Conservation (phyloP, 1,140 invertebrate species). For the Venustaconcha ellipsiformis region DNA sequence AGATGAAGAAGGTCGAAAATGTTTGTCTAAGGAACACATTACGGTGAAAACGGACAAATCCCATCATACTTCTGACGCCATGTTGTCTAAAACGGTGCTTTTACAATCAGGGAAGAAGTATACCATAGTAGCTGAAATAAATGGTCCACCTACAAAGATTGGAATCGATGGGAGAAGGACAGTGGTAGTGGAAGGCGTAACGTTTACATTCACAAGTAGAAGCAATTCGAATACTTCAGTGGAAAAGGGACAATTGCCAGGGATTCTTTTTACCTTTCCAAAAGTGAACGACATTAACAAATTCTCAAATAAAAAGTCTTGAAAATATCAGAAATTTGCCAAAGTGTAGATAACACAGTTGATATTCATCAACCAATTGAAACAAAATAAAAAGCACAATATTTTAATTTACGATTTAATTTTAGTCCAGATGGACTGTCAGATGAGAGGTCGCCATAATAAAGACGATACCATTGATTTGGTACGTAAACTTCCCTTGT, state of each 20-base stretch:
- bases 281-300: no score
- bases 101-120: conserved; percentile 19
- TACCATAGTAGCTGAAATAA: conserved; percentile 15
- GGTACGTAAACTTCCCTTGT: no score
- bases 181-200: conserved; percentile 8
- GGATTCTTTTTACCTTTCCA: conserved; percentile 16
- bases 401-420: no score
- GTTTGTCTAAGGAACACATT: conserved; percentile 9
- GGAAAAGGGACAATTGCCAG: conserved; percentile 28
- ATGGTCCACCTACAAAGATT: conserved; percentile 21
- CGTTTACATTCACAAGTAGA: conserved; percentile 16
- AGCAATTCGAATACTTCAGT: conserved; percentile 7
- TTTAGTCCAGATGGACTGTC: no score
- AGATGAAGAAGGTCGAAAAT: conserved; percentile 1
- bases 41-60: conserved; percentile 18
- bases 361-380: no score
- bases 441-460: no score
- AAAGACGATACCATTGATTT: no score
- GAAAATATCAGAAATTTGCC: no score
- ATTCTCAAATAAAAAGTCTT: no score
- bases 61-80: conserved; percentile 19
- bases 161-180: conserved; percentile 19
- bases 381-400: no score
- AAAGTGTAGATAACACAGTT: no score
- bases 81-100: conserved; percentile 12